phyloP scores from a whole-genome alignment of 2,113 vertebrate species.

The Dicentrarchus labrax region DNA sequence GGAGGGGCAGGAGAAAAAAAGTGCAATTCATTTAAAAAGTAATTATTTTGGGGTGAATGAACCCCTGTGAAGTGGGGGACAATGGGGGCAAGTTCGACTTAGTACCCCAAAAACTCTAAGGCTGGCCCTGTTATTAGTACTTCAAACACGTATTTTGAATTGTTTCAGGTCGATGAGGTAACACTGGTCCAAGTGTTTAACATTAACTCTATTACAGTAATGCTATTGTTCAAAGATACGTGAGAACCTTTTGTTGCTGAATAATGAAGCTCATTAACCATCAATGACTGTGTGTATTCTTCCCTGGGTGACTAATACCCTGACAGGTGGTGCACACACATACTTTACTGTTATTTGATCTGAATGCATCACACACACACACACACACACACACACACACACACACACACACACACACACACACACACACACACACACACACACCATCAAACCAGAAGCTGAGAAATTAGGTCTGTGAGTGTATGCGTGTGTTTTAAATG shows the following conservation, averaged over 20 bases:
- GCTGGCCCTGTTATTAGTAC: too few relatives aligned
- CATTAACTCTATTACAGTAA: slow-evolving; percentile 3
- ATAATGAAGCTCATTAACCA: slow-evolving; percentile 57
- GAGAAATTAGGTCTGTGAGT: background rate
- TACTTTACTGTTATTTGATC: slow-evolving; percentile 54
- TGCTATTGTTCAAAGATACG: slow-evolving; percentile 10
- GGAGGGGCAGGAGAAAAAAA: background rate
- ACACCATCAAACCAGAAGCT: background rate
- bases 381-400: slow-evolving; percentile 12
- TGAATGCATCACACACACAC: slow-evolving; percentile 11
- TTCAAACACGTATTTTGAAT: background rate
- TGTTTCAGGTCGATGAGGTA: background rate
- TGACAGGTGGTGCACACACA: slow-evolving; percentile 62
- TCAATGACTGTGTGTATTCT: slow-evolving; percentile 15
- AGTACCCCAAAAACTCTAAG: too few relatives aligned
- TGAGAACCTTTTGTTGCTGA: slow-evolving; percentile 46
- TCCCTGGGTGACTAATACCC: slow-evolving; percentile 57
- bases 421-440: too few relatives aligned
- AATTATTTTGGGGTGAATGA: background rate
- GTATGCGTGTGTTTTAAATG: background rate
- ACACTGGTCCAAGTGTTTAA: background rate
- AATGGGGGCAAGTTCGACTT: background rate
- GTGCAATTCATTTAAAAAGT: background rate
- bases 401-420: slow-evolving; percentile 3
- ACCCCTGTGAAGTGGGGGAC: background rate